Evolutionary conservation across 2,797 vertebrate species (phyloP).

Genomic region (Myotis planiceps): DNA sequence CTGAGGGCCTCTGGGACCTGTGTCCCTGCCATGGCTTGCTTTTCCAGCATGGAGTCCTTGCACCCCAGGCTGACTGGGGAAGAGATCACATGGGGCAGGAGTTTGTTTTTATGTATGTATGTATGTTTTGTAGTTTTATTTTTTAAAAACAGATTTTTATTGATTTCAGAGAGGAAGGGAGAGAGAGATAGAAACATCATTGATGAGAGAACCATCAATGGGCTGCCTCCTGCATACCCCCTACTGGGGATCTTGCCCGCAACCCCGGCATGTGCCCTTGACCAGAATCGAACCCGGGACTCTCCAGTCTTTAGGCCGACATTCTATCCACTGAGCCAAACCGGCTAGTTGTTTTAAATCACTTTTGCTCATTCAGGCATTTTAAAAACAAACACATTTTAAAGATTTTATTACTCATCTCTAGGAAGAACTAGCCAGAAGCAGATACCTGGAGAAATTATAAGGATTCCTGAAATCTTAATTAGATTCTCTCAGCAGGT

Average conservation of each 20-base stretch:
- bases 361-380: not conserved
- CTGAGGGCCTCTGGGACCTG: not conserved
- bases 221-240: too few species aligned
- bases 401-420: not conserved
- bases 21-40: not conserved
- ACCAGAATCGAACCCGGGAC: too few species aligned
- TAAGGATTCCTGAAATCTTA: constrained; percentile 31
- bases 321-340: too few species aligned
- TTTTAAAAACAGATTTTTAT: too few species aligned
- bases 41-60: not conserved
- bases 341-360: not conserved
- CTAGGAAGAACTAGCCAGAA: not conserved
- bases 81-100: not conserved
- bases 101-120: not conserved
- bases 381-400: not conserved
- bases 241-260: too few species aligned
- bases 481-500: not conserved
- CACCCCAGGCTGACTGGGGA: not conserved
- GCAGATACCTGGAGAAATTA: constrained; percentile 12
- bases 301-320: too few species aligned
- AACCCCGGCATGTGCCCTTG: too few species aligned
- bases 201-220: too few species aligned
- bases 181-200: too few species aligned
- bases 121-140: not conserved
- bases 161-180: too few species aligned